phyloP scores from a whole-genome alignment of 2,113 vertebrate species.

The Procavia capensis region DNA sequence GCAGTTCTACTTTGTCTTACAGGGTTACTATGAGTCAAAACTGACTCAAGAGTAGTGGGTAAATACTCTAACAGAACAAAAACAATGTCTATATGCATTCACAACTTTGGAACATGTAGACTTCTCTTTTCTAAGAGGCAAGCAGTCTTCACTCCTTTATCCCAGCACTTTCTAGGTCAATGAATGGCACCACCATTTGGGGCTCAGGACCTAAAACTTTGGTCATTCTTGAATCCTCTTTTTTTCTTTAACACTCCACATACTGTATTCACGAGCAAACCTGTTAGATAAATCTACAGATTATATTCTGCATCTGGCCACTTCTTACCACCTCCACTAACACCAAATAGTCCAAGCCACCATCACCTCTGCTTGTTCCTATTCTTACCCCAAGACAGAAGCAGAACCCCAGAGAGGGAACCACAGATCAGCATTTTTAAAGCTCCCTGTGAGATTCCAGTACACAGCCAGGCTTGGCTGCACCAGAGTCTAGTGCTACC shows the following conservation, averaged over 20 bases:
- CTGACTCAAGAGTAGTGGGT: no score
- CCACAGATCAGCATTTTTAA: not conserved
- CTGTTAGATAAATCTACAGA: not conserved
- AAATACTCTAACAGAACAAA: not conserved
- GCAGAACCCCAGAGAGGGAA: not conserved
- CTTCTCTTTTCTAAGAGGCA: not conserved
- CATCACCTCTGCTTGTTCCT: not conserved
- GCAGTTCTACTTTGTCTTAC: no score
- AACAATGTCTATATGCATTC: not conserved
- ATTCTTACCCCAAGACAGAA: not conserved
- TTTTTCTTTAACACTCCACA: not conserved
- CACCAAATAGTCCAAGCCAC: not conserved
- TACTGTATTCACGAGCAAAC: not conserved
- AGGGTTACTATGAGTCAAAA: no score
- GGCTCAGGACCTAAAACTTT: not conserved
- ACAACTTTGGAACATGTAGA: not conserved
- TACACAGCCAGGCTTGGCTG: not conserved
- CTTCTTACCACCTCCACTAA: not conserved
- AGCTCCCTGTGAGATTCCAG: not conserved
- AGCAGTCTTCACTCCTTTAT: not conserved
- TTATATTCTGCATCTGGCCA: not conserved
- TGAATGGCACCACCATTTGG: not conserved
- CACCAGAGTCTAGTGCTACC: not conserved
- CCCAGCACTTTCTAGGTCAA: conserved; percentile 11
- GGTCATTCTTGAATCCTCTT: not conserved